phyloP scores from a whole-genome alignment of 2,888 invertebrate genomes.

The Lasioglossum leucozonium region DNA sequence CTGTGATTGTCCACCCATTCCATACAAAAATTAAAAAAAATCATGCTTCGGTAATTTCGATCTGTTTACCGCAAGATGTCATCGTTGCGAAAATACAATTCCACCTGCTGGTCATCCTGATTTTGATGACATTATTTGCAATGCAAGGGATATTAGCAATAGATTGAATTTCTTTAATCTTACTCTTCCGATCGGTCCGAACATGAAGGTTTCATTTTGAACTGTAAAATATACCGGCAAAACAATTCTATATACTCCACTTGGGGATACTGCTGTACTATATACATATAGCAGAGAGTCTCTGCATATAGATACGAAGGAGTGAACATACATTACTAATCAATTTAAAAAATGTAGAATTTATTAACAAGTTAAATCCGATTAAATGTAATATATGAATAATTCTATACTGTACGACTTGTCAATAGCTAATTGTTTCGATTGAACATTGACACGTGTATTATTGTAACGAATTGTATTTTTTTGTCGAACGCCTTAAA shows the following conservation, averaged over 20 bases:
- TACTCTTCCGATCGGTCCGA: background rate
- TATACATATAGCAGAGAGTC: too few species aligned
- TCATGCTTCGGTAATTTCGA: background rate
- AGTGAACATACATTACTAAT: background rate
- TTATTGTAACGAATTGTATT: background rate
- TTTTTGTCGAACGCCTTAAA: slow-evolving; percentile 27
- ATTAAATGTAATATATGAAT: background rate
- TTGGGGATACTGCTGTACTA: background rate
- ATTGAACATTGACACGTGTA: background rate
- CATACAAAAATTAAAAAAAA: background rate
- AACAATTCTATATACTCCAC: background rate
- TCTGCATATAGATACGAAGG: background rate
- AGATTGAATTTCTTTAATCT: background rate
- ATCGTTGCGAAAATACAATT: slow-evolving; percentile 13
- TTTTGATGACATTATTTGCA: background rate
- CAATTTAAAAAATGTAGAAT: background rate
- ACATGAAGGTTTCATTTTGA: background rate
- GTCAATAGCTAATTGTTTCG: background rate
- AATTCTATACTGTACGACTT: background rate
- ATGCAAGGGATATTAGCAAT: background rate
- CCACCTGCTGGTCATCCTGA: background rate
- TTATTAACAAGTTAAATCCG: background rate
- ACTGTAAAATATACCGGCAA: background rate
- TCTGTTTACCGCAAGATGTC: slow-evolving; percentile 27
- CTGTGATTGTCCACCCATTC: background rate